These are phyloP conservation scores for Manis javanica DNA, from an alignment of 2,797 vertebrate genomes.

Conservation along the genomic window DNA sequence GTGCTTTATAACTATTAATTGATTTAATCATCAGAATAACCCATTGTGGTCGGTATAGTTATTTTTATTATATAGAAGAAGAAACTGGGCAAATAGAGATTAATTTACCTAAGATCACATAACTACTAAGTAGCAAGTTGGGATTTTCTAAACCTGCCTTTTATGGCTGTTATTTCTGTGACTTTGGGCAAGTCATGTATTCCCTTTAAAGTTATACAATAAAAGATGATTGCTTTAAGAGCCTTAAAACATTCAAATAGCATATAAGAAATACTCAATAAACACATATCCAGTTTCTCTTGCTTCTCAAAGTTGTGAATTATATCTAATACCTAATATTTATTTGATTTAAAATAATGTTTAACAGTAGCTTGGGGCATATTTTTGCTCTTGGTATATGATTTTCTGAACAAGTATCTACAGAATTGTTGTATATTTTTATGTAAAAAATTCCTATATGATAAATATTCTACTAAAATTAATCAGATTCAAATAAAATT, in stretches of 20 bases:
- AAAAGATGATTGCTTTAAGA: neutral
- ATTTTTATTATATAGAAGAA: neutral
- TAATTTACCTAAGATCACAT: neutral
- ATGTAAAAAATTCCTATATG: neutral
- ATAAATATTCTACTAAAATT: neutral
- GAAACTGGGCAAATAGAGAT: neutral
- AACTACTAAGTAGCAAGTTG: neutral
- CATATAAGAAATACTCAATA: neutral
- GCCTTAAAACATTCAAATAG: neutral
- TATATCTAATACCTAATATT: neutral
- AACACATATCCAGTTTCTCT: neutral
- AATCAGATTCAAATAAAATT: constrained; percentile 39
- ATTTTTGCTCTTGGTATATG: neutral
- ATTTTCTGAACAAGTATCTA: constrained; percentile 7
- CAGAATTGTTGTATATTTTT: neutral
- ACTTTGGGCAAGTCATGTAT: neutral
- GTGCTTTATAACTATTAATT: neutral
- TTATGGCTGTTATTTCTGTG: neutral
- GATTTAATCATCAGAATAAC: neutral
- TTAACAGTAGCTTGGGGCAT: neutral
- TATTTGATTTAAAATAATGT: constrained; percentile 4
- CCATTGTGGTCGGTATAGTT: neutral
- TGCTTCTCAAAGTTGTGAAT: neutral
- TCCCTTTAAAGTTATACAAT: neutral
- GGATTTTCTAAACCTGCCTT: neutral